These are phyloP conservation scores for Holocentrus rufus DNA, from an alignment of 2,797 vertebrate genomes.

Conservation along the genomic window DNA sequence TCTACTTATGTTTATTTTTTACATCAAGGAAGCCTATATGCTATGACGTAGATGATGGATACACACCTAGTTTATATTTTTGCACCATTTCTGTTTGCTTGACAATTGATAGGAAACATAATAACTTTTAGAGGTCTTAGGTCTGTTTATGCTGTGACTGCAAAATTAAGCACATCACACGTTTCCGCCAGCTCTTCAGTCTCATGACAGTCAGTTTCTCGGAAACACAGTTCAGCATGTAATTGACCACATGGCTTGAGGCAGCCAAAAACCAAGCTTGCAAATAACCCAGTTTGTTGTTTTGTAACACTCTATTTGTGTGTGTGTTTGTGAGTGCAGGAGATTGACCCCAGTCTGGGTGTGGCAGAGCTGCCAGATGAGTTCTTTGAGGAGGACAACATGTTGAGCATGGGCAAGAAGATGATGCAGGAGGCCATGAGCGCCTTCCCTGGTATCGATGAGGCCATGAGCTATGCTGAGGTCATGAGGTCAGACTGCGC, in stretches of 20 bases:
- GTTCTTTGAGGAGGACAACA: conserved; percentile 97
- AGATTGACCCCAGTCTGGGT: conserved; percentile 94
- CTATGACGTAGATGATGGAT: too few relatives aligned
- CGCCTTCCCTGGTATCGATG: conserved; percentile 93
- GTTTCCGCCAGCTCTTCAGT: conserved; percentile 12
- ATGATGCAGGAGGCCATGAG: conserved; percentile 99
- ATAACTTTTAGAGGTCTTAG: neutral
- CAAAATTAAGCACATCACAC: neutral
- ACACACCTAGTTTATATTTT: too few relatives aligned
- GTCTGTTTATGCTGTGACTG: conserved; percentile 23
- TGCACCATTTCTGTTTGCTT: too few relatives aligned
- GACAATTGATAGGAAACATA: too few relatives aligned
- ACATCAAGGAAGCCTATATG: too few relatives aligned
- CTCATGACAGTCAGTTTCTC: conserved; percentile 18
- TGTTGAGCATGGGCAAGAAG: conserved; percentile 98
- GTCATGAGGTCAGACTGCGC: conserved; percentile 88
- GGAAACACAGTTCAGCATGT: conserved; percentile 10
- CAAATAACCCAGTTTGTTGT: neutral
- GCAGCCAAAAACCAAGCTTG: conserved; percentile 2
- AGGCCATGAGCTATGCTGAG: conserved; percentile 96
- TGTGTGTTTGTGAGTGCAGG: conserved; percentile 75
- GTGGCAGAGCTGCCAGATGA: conserved; percentile 95
- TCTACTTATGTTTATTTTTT: too few relatives aligned
- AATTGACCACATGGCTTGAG: conserved; percentile 15
- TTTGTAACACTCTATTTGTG: conserved; percentile 12